phyloP scores from a whole-genome alignment of 2,888 invertebrate genomes.

The Entomobrya multifasciata region DNA sequence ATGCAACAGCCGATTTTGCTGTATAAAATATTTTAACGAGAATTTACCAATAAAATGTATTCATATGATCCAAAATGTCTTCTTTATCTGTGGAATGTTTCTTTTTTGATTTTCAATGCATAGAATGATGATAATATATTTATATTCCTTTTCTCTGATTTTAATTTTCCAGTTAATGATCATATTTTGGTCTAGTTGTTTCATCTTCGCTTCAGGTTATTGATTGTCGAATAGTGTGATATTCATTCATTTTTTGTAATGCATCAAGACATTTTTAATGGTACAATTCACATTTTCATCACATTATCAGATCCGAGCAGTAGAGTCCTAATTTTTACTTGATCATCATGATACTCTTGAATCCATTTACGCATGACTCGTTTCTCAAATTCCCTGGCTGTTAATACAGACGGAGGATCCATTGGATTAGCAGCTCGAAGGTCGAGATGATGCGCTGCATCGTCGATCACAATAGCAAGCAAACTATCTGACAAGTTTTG shows the following conservation, averaged over 20 bases:
- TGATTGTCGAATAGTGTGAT: too few relatives aligned
- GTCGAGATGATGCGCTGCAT: conserved; percentile 93
- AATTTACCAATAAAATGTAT: conserved; percentile 7
- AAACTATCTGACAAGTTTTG: conserved; percentile 86
- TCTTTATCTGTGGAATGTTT: neutral
- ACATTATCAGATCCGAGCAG: neutral
- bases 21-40: conserved; percentile 13
- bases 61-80: neutral
- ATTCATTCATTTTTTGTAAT: too few relatives aligned
- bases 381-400: conserved; percentile 85
- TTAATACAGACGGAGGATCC: conserved; percentile 86
- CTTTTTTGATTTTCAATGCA: too few relatives aligned
- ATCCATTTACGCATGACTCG: conserved; percentile 86
- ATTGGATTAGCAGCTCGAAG: conserved; percentile 85
- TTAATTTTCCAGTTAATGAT: too few relatives aligned
- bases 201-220: too few relatives aligned
- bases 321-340: conserved; percentile 16
- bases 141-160: too few relatives aligned
- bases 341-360: conserved; percentile 76
- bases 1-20: neutral
- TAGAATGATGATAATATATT: too few relatives aligned
- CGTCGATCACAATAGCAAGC: conserved; percentile 87
- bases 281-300: too few relatives aligned
- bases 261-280: too few relatives aligned
- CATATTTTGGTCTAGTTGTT: too few relatives aligned